Conservation (phyloP, 2,797 vertebrate genomes). For the Catamblyrhynchus diadema region DNA sequence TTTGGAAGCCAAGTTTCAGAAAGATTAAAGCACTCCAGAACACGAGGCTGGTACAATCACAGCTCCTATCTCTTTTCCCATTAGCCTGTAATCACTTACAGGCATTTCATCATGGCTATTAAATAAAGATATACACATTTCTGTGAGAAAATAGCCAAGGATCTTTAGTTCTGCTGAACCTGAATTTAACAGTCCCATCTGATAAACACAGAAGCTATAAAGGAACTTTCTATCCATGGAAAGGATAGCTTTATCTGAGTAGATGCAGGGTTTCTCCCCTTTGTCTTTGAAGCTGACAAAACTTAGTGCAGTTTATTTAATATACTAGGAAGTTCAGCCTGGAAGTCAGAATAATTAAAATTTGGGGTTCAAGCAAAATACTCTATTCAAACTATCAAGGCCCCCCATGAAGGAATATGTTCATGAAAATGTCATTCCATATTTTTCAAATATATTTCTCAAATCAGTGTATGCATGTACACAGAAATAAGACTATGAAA, state of each 20-base stretch:
- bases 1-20: slow-evolving; percentile 58
- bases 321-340: not conserved
- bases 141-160: slow-evolving; percentile 13
- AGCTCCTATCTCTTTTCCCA: slow-evolving; percentile 38
- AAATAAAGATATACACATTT: not conserved
- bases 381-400: not conserved
- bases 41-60: slow-evolving; percentile 26
- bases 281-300: not conserved
- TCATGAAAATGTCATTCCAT: not conserved
- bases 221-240: not conserved
- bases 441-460: not conserved
- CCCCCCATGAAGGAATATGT: not conserved
- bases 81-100: slow-evolving; percentile 35
- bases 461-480: not conserved
- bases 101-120: slow-evolving; percentile 19
- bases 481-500: not conserved
- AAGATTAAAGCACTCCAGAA: slow-evolving; percentile 63
- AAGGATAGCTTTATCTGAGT: not conserved
- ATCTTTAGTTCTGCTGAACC: not conserved
- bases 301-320: not conserved
- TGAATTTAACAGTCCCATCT: not conserved
- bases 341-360: not conserved
- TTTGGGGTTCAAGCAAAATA: not conserved
- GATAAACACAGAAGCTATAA: not conserved
- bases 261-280: not conserved